Conservation (phyloP, 2,888 invertebrate genomes). For the Amphipoea oculea region DNA sequence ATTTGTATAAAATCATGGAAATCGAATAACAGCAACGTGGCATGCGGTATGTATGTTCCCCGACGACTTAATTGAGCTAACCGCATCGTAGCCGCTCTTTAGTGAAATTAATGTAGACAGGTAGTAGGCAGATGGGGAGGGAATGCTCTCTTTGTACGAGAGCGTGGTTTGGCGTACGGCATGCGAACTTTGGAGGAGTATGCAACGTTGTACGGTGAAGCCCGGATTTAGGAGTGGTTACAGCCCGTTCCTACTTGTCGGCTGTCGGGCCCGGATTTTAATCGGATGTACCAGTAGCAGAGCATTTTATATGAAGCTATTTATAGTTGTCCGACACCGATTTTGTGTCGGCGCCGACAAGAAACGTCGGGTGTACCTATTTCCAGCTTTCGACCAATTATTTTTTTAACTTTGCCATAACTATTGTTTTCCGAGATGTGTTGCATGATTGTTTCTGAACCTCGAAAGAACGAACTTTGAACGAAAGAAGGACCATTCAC, state of each 20-base stretch:
- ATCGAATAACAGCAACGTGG: not conserved
- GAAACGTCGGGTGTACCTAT: no score
- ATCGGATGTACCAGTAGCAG: no score
- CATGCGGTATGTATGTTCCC: slow-evolving; percentile 4
- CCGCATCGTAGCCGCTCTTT: slow-evolving; percentile 1
- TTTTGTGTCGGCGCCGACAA: no score
- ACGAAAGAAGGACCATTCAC: not conserved
- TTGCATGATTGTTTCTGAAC: not conserved
- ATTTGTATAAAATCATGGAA: slow-evolving; percentile 14
- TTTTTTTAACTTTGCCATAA: not conserved
- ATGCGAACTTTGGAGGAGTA: slow-evolving; percentile 36
- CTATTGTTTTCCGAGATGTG: not conserved
- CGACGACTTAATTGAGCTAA: slow-evolving; percentile 8
- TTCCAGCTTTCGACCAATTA: not conserved
- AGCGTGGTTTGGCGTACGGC: slow-evolving; percentile 15
- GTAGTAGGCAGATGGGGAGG: not conserved
- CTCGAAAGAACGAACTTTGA: not conserved
- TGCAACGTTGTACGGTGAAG: not conserved
- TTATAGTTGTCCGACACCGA: no score
- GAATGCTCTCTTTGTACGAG: slow-evolving; percentile 24
- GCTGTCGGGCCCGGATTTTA: no score
- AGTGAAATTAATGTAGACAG: not conserved
- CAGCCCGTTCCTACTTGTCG: no score
- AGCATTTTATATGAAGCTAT: no score
- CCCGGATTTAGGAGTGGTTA: not conserved